Conservation (phyloP, 2,113 vertebrate genomes). For the Erpornis zantholeuca region DNA sequence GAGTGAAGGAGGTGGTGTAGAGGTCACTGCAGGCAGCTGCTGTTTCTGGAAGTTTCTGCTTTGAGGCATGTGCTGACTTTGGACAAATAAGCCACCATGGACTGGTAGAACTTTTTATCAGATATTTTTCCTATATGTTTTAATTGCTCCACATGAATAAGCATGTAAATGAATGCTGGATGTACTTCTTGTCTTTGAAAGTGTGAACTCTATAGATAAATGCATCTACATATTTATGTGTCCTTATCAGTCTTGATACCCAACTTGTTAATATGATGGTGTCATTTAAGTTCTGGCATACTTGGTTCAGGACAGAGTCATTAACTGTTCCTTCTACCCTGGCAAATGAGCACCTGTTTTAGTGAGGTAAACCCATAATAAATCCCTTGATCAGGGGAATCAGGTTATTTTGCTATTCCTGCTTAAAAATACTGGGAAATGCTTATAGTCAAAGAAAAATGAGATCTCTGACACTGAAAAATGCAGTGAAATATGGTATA, state of each 20-base stretch:
- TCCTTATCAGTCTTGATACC: not conserved
- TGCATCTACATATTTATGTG: not conserved
- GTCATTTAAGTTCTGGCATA: not conserved
- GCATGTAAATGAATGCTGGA: not conserved
- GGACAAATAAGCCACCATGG: not conserved
- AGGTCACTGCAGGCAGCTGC: not conserved
- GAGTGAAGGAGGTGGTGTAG: not conserved
- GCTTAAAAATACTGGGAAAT: not conserved
- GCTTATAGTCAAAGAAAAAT: not conserved
- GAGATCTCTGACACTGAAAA: not conserved
- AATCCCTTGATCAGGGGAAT: not conserved
- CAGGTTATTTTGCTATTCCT: not conserved
- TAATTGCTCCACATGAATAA: not conserved
- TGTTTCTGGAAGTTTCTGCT: not conserved
- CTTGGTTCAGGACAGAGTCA: not conserved
- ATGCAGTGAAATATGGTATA: not conserved
- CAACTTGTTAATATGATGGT: not conserved
- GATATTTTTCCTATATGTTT: not conserved
- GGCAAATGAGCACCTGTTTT: not conserved
- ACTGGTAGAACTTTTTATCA: not conserved
- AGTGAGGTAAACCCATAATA: not conserved
- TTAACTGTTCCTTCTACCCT: not conserved
- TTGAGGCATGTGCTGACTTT: not conserved
- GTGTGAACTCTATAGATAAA: not conserved
- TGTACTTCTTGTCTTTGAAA: not conserved